Conservation (phyloP, 2,888 invertebrate species). For the Ormyrus pomaceus region DNA sequence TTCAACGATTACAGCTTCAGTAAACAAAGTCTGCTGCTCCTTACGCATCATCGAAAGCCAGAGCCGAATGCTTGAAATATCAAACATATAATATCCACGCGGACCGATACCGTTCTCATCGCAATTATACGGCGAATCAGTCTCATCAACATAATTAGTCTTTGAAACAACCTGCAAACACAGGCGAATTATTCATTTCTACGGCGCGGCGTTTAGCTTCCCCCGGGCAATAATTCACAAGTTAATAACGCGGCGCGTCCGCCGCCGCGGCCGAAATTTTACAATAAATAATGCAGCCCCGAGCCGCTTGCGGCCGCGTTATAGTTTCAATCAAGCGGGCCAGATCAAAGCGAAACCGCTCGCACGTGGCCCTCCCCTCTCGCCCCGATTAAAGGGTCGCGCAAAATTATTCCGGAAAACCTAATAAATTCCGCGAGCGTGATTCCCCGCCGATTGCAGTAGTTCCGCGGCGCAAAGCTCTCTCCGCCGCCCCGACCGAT, state of each 20-base stretch:
- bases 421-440: constrained; percentile 41
- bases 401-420: constrained; percentile 44
- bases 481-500: not conserved
- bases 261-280: constrained; percentile 9
- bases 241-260: constrained; percentile 20
- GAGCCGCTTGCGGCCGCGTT: not conserved
- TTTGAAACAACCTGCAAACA: not conserved
- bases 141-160: constrained; percentile 29
- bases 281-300: constrained; percentile 48
- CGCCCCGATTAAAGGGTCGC: constrained; percentile 37
- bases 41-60: too few relatives aligned
- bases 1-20: too few relatives aligned
- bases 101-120: too few relatives aligned
- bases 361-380: not conserved
- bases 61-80: too few relatives aligned
- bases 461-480: constrained; percentile 22
- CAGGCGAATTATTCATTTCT: not conserved
- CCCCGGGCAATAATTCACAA: constrained; percentile 35
- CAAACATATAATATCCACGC: too few relatives aligned
- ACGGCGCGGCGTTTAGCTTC: not conserved
- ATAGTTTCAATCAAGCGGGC: constrained; percentile 36
- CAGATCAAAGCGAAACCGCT: constrained; percentile 36
- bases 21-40: too few relatives aligned
- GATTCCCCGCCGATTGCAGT: not conserved
- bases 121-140: not conserved